Base-by-base conservation (phyloP, 2,888 invertebrate genomes). In the Pocota personata region DNA sequence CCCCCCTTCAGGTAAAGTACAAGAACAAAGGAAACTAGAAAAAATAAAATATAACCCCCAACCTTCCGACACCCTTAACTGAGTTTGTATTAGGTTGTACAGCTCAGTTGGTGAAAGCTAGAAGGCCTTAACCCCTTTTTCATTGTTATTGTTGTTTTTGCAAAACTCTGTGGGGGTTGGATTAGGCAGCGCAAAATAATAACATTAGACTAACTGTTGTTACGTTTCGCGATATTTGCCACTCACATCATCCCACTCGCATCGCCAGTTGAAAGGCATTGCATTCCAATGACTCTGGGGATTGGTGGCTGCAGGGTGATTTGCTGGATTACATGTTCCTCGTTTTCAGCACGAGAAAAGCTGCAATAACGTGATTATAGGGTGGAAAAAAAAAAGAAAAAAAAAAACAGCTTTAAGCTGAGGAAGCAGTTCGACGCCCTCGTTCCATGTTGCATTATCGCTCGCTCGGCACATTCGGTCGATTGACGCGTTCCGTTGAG, bases 341-440 rank as follows among this genome's bases (percentile, higher is more conserved):
- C 57, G 37, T 66, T 55, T 16, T 32, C 57, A 10, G 35, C 60
- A 43, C 43, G 69, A 57, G 64, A 43, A 76, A 82, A 82, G 64
- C 82, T 76, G 58, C 64, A 58, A 76, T 76, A 82, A 76, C 71
- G 43, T 71, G 64, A 82, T 82, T 82, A 82, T 75, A 32, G 55
- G 21, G 10, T 46, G 30, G 16, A 16, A 52, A 37, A 3, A 35
- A 43, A 43, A 21, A 35, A 37, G 16, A 30, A 55, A 52, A 50
- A 16, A 50, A 46, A 35, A 58, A 71, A 27, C 55, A 76, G 76
- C 82, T 82, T 76, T 58, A 75, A 75, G 82, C 76, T 82, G 76
- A 52, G 58, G 62, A 76, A 66, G 76, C 76, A 57, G 82, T 82
- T 82, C 82, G 76, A 77, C 71, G 82, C 71, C 82, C 82, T 76